Conservation (phyloP, 2,113 vertebrate species). For the Ascaphus truei region DNA sequence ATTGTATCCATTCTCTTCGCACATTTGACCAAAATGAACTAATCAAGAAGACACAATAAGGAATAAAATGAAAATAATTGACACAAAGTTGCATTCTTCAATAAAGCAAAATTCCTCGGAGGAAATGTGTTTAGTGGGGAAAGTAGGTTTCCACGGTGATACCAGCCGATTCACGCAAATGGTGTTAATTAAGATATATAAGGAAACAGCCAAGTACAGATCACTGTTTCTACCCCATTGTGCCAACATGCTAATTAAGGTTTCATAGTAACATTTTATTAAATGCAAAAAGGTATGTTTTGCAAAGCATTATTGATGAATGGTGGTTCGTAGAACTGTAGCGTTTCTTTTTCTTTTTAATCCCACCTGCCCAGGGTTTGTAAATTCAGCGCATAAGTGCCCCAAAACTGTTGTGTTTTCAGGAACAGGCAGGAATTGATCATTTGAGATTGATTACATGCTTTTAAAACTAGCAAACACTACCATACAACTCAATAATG, state of each 20-base stretch:
- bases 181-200: conserved; percentile 15
- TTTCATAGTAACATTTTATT: neutral
- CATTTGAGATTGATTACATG: too few relatives aligned
- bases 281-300: neutral
- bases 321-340: too few relatives aligned
- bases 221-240: neutral
- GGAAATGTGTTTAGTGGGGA: conserved; percentile 1
- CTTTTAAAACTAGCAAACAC: too few relatives aligned
- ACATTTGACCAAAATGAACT: neutral
- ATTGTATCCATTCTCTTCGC: neutral
- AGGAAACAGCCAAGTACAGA: neutral
- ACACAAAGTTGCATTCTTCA: neutral
- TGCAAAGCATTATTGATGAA: neutral
- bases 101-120: neutral
- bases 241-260: neutral
- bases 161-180: conserved; percentile 14
- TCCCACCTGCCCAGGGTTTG: too few relatives aligned
- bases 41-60: neutral
- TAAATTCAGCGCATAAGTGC: too few relatives aligned
- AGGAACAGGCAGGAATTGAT: too few relatives aligned
- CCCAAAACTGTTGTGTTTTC: too few relatives aligned
- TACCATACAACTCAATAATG: too few relatives aligned
- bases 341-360: too few relatives aligned
- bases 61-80: neutral
- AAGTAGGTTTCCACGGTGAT: conserved; percentile 23